A percentile compares a stretch with the other conserved stretches of the same genome.
Conservation (phyloP, 1,140 invertebrate species). For the Hydropsyche tenuis region DNA sequence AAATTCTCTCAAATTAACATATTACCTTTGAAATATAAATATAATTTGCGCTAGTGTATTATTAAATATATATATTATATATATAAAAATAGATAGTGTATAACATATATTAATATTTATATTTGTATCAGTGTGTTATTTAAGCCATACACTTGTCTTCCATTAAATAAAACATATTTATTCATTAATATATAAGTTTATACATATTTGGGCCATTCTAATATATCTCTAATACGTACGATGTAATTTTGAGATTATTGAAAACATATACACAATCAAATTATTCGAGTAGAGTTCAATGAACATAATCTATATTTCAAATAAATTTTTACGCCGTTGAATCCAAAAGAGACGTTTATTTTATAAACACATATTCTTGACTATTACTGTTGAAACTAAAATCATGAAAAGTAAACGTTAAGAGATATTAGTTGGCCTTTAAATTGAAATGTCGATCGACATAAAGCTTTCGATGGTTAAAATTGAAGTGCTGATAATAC, state of each 20-base stretch:
- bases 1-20: not conserved
- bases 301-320: not conserved
- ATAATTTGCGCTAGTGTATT: not conserved
- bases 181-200: conserved; percentile 32
- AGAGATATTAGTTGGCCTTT: conserved; percentile 25
- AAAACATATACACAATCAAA: no score
- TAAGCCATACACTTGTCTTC: conserved; percentile 50
- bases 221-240: conserved; percentile 7
- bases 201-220: conserved; percentile 29
- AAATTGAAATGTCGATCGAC: conserved; percentile 28
- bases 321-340: not conserved
- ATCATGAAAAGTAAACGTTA: not conserved
- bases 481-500: conserved; percentile 16
- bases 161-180: conserved; percentile 48
- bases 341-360: no score
- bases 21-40: not conserved
- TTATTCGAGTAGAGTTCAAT: no score
- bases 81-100: conserved; percentile 30
- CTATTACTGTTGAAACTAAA: no score
- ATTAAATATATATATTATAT: conserved; percentile 5
- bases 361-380: no score
- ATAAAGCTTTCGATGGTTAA: conserved; percentile 28
- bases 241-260: not conserved
- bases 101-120: conserved; percentile 34
- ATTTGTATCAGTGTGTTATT: conserved; percentile 39